Conservation (phyloP, 2,113 vertebrate species). For the Solenodon paradoxus region DNA sequence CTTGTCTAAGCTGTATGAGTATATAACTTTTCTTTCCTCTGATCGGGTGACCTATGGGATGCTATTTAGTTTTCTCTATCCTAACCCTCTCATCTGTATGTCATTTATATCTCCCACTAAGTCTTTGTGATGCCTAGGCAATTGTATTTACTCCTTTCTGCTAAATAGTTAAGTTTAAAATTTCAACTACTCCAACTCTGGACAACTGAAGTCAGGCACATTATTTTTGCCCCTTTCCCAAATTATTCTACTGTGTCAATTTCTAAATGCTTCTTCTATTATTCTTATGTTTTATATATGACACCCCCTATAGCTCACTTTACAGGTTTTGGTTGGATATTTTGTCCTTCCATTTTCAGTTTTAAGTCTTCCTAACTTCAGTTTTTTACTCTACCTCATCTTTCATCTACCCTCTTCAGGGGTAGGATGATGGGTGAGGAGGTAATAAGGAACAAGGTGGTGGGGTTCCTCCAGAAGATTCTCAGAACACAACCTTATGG, state of each 20-base stretch:
- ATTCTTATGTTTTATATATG: constrained; percentile 22
- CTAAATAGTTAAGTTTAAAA: constrained; percentile 23
- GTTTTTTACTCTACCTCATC: neutral
- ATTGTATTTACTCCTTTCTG: neutral
- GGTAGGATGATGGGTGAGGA: neutral
- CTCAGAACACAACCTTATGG: neutral
- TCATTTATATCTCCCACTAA: neutral
- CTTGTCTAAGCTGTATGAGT: neutral
- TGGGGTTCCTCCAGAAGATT: neutral
- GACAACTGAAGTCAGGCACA: neutral
- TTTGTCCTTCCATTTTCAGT: neutral
- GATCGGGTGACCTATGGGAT: neutral
- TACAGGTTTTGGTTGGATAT: neutral
- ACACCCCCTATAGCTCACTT: neutral
- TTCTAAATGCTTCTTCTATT: neutral
- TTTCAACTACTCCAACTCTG: neutral
- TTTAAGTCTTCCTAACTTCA: constrained; percentile 20
- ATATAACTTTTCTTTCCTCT: neutral
- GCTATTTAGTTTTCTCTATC: neutral
- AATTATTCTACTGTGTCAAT: constrained; percentile 22
- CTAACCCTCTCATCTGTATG: neutral
- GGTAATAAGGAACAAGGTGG: neutral
- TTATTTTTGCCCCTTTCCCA: neutral
- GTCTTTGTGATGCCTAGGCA: neutral
- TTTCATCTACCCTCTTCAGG: neutral